Percentiles rank a stretch among this genome's conserved stretches.
These are phyloP conservation scores for Actias luna DNA, from an alignment of 2,888 invertebrate genomes.

Conservation along the genomic window DNA sequence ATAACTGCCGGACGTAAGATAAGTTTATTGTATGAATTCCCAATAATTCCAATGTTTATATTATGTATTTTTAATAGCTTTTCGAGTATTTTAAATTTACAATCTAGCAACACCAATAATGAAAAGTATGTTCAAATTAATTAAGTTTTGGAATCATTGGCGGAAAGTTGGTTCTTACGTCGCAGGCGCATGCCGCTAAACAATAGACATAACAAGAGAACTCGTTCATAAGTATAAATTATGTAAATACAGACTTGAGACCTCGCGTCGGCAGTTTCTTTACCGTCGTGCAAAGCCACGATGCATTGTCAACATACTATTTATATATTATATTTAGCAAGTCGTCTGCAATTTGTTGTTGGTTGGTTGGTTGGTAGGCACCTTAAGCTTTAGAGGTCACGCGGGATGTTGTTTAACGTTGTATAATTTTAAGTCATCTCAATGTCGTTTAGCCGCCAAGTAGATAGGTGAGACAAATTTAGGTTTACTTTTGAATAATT, in stretches of 20 bases:
- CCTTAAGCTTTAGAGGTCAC: slow-evolving; percentile 7
- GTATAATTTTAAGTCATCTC: neutral
- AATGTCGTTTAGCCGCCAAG: neutral
- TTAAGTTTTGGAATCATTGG: slow-evolving; percentile 10
- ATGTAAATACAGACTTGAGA: slow-evolving; percentile 41
- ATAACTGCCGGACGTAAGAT: too few species aligned
- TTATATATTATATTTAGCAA: slow-evolving; percentile 32
- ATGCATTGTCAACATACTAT: slow-evolving; percentile 37
- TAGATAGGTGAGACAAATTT: neutral
- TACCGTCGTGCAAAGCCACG: slow-evolving; percentile 31
- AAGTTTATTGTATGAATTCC: too few species aligned
- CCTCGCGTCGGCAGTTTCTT: slow-evolving; percentile 26
- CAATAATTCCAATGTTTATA: too few species aligned
- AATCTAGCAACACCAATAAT: too few species aligned
- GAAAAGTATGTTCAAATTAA: neutral
- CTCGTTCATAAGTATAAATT: slow-evolving; percentile 35
- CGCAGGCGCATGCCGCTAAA: slow-evolving; percentile 54
- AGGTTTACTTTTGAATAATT: too few species aligned
- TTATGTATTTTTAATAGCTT: too few species aligned
- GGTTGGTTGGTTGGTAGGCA: too few species aligned
- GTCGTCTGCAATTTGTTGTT: slow-evolving; percentile 10
- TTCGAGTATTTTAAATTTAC: too few species aligned
- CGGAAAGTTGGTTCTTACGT: neutral
- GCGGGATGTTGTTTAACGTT: neutral
- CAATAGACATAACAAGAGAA: slow-evolving; percentile 22